A percentile compares a stretch with the other conserved stretches of the same genome.
phyloP scores from a whole-genome alignment of 2,113 vertebrate genomes.

The Microtus pennsylvanicus region DNA sequence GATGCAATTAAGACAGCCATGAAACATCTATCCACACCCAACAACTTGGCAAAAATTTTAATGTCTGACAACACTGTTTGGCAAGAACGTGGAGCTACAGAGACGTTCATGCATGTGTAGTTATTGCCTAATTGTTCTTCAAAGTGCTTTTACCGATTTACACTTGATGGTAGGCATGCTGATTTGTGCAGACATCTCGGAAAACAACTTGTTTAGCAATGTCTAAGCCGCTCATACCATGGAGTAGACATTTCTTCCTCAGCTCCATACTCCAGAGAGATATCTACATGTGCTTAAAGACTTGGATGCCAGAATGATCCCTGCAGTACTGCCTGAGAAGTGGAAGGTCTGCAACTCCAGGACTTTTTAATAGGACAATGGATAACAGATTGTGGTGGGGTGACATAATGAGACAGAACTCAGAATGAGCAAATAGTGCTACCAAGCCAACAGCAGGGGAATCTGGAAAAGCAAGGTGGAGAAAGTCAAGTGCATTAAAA shows the following conservation, averaged over 20 bases:
- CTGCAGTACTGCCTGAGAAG: background rate
- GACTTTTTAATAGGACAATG: background rate
- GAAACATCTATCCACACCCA: background rate
- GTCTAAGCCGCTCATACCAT: background rate
- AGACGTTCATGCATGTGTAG: background rate
- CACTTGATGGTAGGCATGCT: background rate
- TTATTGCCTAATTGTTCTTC: background rate
- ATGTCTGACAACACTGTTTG: background rate
- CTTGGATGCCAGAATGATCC: background rate
- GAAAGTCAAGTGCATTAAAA: background rate
- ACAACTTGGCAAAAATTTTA: background rate
- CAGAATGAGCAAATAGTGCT: background rate
- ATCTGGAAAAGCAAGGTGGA: background rate
- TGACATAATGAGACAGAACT: background rate
- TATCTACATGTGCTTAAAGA: fast-evolving
- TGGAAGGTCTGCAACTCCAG: background rate
- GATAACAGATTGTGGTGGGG: background rate
- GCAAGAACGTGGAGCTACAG: background rate
- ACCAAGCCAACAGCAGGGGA: background rate
- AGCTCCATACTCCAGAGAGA: background rate
- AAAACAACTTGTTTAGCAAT: background rate
- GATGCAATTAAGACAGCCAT: background rate
- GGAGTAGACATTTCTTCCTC: too few species aligned
- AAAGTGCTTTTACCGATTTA: background rate
- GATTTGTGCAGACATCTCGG: background rate